phyloP scores from a whole-genome alignment of 2,113 vertebrate species.

The Grammomys dolichurus region DNA sequence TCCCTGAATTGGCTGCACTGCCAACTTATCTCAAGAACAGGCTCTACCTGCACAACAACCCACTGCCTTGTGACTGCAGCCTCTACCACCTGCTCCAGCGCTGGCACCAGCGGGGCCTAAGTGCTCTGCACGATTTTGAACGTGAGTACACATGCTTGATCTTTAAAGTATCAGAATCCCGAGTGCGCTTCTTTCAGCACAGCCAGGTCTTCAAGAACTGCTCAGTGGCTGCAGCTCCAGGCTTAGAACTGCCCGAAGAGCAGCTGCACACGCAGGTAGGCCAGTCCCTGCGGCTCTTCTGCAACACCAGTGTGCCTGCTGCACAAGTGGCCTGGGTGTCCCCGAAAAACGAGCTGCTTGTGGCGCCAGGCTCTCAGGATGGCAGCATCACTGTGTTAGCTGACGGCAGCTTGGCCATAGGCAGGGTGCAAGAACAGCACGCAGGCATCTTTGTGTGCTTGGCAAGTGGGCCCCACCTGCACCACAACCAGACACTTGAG shows the following conservation, averaged over 20 bases:
- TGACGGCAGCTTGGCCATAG: constrained; percentile 93
- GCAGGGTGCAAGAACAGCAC: constrained; percentile 82
- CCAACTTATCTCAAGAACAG: constrained; percentile 89
- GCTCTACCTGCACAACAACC: constrained; percentile 96
- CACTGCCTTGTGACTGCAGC: constrained; percentile 92
- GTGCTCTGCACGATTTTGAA: constrained; percentile 89
- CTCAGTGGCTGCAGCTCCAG: constrained; percentile 42
- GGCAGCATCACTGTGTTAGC: constrained; percentile 87
- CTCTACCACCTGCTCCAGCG: constrained; percentile 91
- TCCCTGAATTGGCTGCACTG: constrained; percentile 87
- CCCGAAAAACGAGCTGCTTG: constrained; percentile 90
- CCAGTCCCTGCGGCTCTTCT: constrained; percentile 87
- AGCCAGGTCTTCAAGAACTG: constrained; percentile 91
- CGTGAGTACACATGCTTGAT: constrained; percentile 91
- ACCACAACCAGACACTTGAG: constrained; percentile 90
- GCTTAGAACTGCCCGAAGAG: constrained; percentile 72
- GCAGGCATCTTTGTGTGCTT: constrained; percentile 93
- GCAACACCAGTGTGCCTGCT: constrained; percentile 84
- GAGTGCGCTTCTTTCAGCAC: constrained; percentile 91
- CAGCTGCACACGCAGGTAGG: constrained; percentile 84
- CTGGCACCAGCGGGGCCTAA: constrained; percentile 91
- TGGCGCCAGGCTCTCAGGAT: constrained; percentile 89
- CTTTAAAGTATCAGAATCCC: constrained; percentile 86
- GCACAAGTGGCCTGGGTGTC: constrained; percentile 91
- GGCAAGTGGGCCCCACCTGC: constrained; percentile 86